A percentile compares a stretch with the other conserved stretches of the same genome.
Conservation (phyloP, 2,797 vertebrate genomes). For the Microhierax caerulescens region DNA sequence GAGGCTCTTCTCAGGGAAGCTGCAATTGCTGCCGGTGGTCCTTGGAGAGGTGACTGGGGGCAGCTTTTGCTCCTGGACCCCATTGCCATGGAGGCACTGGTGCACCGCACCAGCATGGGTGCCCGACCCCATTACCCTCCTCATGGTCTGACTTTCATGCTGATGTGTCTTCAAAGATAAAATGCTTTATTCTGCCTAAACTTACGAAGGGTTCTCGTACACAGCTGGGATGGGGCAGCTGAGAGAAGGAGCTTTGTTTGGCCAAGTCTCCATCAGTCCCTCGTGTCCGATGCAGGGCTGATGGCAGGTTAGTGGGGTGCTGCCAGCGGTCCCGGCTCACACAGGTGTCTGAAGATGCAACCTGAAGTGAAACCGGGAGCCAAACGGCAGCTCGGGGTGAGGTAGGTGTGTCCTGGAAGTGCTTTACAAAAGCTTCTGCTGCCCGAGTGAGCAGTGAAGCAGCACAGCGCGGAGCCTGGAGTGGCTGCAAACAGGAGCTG, state of each 20-base stretch:
- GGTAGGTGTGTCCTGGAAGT: not conserved
- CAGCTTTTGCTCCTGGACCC: not conserved
- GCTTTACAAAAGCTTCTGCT: not conserved
- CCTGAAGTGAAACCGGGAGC: not conserved
- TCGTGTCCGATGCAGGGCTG: not conserved
- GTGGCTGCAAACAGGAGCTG: not conserved
- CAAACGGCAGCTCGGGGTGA: not conserved
- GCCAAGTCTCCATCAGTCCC: not conserved
- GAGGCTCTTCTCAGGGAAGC: not conserved
- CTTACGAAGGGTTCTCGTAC: not conserved
- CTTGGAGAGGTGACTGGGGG: accelerated
- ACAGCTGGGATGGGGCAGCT: not conserved
- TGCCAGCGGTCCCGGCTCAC: not conserved
- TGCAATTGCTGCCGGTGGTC: accelerated
- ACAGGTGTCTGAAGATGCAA: not conserved
- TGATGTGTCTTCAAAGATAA: not conserved
- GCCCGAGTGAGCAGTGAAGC: accelerated
- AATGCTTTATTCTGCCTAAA: not conserved
- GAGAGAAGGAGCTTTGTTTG: not conserved
- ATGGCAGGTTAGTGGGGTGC: not conserved
- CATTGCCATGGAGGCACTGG: not conserved
- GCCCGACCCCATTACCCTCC: accelerated
- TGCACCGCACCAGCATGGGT: accelerated
- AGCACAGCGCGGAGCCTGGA: not conserved
- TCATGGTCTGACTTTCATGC: not conserved